A percentile compares a stretch with the other conserved stretches of the same genome.
phyloP scores from a whole-genome alignment of 2,888 invertebrate species.

The Sinopyrophorus schimmeli region DNA sequence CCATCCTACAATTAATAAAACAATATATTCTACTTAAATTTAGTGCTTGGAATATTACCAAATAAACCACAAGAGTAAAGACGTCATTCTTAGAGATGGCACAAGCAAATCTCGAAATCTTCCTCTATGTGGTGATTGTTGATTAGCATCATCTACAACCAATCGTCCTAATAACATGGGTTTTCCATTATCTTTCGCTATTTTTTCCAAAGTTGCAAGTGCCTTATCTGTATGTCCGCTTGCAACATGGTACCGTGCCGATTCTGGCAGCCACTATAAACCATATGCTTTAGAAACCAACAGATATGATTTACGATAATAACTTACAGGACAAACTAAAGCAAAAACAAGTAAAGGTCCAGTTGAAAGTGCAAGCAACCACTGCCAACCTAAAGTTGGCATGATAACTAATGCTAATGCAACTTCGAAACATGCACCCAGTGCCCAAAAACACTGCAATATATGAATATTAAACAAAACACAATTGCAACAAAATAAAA shows the following conservation, averaged over 20 bases:
- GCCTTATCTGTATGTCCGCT: constrained; percentile 87
- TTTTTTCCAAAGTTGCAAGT: constrained; percentile 78
- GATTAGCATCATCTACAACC: constrained; percentile 75
- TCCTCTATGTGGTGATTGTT: constrained; percentile 65
- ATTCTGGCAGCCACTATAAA: constrained; percentile 90
- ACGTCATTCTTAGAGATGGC: constrained; percentile 80
- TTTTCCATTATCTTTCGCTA: constrained; percentile 86
- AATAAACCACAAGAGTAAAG: constrained; percentile 88
- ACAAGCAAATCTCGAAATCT: constrained; percentile 73
- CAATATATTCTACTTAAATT: no score
- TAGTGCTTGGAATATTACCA: constrained; percentile 63
- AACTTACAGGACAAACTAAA: constrained; percentile 74
- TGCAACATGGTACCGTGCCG: constrained; percentile 85
- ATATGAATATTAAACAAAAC: constrained; percentile 1
- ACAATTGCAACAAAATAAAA: constrained; percentile 5
- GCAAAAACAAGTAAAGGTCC: constrained; percentile 85
- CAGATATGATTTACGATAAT: no score
- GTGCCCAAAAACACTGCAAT: constrained; percentile 88
- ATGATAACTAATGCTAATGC: constrained; percentile 87
- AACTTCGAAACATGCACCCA: constrained; percentile 93
- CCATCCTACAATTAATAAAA: constrained; percentile 77
- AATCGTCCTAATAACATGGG: constrained; percentile 85
- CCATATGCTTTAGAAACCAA: no score
- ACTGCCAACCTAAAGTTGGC: constrained; percentile 90
- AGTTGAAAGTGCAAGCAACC: constrained; percentile 89